These are phyloP conservation scores for Penaeus japonicus DNA, from an alignment of 1,140 invertebrate species.

Conservation along the genomic window DNA sequence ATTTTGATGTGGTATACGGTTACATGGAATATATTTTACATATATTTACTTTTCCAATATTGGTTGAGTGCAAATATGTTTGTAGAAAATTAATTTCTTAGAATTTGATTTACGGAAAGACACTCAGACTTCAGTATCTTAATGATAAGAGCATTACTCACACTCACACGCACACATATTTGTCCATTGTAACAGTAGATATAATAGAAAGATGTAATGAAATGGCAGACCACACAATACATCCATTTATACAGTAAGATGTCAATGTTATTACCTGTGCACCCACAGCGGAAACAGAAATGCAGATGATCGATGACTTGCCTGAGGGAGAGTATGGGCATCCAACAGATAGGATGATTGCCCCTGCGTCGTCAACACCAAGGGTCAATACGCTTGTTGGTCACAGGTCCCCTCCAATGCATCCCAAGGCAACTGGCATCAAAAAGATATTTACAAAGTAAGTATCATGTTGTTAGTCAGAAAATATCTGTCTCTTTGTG, in stretches of 20 bases:
- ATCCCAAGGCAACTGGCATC: slow-evolving; percentile 58
- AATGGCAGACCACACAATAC: too few relatives aligned
- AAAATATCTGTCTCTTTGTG: not conserved
- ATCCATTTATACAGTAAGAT: not conserved
- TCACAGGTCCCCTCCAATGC: slow-evolving; percentile 51
- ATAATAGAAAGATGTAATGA: too few relatives aligned
- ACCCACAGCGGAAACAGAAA: slow-evolving; percentile 74
- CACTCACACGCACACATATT: too few relatives aligned
- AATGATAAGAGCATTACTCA: too few relatives aligned
- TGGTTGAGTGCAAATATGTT: too few relatives aligned
- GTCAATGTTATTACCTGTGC: slow-evolving; percentile 52
- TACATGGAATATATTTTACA: too few relatives aligned
- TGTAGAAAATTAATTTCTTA: too few relatives aligned
- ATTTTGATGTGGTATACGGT: too few relatives aligned
- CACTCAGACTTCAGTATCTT: too few relatives aligned
- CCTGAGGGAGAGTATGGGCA: slow-evolving; percentile 51
- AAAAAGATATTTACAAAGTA: slow-evolving; percentile 75
- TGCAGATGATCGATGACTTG: slow-evolving; percentile 68
- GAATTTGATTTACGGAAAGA: too few relatives aligned
- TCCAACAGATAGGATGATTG: slow-evolving; percentile 36
- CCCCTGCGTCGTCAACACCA: slow-evolving; percentile 19
- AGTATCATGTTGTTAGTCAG: slow-evolving; percentile 42
- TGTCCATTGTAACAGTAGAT: too few relatives aligned
- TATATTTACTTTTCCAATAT: too few relatives aligned
- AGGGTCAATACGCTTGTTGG: slow-evolving; percentile 41